Conservation (phyloP, 2,888 invertebrate species). For the Adineta ricciae region DNA sequence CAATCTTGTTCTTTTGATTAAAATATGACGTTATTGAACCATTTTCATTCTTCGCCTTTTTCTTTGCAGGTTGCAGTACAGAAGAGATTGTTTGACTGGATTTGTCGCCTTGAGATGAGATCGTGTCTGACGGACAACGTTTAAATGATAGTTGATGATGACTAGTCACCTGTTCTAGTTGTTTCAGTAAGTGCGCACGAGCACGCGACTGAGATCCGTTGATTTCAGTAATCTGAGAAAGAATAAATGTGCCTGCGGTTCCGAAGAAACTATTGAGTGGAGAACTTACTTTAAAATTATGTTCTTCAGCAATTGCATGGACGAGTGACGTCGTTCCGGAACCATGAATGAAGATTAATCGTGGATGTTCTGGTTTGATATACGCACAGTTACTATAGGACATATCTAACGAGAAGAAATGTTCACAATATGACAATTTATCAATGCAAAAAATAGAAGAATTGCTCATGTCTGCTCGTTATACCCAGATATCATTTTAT, state of each 20-base stretch:
- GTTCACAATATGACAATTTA: neutral
- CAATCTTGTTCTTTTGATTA: neutral
- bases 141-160: neutral
- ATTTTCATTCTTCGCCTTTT: neutral
- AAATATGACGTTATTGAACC: neutral
- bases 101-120: neutral
- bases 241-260: too few species aligned
- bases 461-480: neutral
- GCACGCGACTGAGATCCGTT: neutral
- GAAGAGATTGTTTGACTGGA: neutral
- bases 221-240: neutral
- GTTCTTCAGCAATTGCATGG: neutral
- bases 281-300: neutral
- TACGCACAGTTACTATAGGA: neutral
- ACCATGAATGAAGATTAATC: conserved; percentile 7
- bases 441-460: neutral
- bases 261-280: neutral
- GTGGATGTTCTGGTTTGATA: neutral
- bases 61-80: neutral
- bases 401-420: neutral
- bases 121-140: neutral
- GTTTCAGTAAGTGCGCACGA: neutral
- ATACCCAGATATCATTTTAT: neutral
- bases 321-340: neutral
- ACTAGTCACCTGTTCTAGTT: neutral